Conservation (phyloP, 2,797 vertebrate species). For the Caiman crocodilus region DNA sequence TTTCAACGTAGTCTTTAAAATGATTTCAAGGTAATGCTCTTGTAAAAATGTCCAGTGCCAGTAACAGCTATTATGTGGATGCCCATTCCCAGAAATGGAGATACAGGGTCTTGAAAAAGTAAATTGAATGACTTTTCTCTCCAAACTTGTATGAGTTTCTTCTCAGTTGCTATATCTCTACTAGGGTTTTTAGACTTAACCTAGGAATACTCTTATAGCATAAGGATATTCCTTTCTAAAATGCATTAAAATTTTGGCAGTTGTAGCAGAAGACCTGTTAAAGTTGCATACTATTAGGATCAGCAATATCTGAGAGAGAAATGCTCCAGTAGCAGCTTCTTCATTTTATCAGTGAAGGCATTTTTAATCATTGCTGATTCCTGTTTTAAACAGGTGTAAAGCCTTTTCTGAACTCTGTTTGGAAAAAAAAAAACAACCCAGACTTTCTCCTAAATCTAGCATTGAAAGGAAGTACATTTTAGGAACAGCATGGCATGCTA, state of each 20-base stretch:
- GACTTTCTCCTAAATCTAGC: not conserved
- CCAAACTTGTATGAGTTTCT: not conserved
- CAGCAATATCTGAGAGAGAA: not conserved
- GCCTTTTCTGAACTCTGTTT: not conserved
- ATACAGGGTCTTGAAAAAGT: not conserved
- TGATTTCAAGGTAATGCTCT: not conserved
- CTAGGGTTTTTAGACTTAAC: not conserved
- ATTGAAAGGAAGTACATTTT: not conserved
- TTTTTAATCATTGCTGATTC: not conserved
- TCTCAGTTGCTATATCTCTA: not conserved
- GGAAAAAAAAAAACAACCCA: not conserved
- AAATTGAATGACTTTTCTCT: not conserved
- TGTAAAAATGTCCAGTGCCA: not conserved
- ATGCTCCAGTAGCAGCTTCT: not conserved
- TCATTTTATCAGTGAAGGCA: not conserved
- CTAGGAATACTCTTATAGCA: not conserved
- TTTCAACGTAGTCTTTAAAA: not conserved
- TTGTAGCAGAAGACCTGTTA: not conserved
- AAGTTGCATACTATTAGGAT: not conserved
- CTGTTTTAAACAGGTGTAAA: not conserved
- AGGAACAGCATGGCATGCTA: not conserved
- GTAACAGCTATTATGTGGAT: not conserved
- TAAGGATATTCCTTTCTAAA: conserved; percentile 31
- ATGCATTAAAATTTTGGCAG: conserved; percentile 42
- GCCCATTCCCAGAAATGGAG: not conserved